These are phyloP conservation scores for Struthio camelus DNA, from an alignment of 2,113 vertebrate species.

Conservation along the genomic window DNA sequence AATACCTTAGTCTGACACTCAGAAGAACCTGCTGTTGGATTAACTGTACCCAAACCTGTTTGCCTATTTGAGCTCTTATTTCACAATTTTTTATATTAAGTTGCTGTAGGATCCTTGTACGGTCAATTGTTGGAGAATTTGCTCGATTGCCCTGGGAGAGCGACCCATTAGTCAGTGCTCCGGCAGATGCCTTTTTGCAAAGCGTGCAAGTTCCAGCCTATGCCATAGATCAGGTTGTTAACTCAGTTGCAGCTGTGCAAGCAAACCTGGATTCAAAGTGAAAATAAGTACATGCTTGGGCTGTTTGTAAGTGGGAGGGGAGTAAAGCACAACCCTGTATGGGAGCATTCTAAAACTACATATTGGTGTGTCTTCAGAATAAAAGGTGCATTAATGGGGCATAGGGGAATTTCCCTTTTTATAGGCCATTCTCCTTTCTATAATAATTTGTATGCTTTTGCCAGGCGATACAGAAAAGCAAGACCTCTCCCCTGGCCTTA, in stretches of 20 bases:
- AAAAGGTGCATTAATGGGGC: background rate
- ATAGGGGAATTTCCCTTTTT: background rate
- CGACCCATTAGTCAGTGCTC: background rate
- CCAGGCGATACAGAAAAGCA: background rate
- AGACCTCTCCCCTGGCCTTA: background rate
- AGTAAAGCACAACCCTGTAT: background rate
- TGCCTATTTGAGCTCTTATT: background rate
- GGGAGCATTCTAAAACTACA: background rate
- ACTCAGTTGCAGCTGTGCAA: slow-evolving; percentile 49
- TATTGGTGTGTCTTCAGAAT: background rate
- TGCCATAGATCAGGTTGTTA: background rate
- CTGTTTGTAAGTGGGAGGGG: background rate
- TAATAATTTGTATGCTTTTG: background rate
- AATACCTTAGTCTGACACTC: background rate
- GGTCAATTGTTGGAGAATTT: background rate
- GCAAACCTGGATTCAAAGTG: slow-evolving; percentile 4
- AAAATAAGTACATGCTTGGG: background rate
- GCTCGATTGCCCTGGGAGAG: accelerated
- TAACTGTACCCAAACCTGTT: background rate
- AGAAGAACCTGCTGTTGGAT: background rate
- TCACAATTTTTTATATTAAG: background rate
- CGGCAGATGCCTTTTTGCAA: background rate
- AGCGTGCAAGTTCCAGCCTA: background rate
- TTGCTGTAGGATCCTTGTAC: background rate
- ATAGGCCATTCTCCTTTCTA: background rate